These are phyloP conservation scores for Cladorhizidae sp. DNA, from an alignment of 37 sponge, comb jelly and placozoan species.

Conservation along the genomic window DNA sequence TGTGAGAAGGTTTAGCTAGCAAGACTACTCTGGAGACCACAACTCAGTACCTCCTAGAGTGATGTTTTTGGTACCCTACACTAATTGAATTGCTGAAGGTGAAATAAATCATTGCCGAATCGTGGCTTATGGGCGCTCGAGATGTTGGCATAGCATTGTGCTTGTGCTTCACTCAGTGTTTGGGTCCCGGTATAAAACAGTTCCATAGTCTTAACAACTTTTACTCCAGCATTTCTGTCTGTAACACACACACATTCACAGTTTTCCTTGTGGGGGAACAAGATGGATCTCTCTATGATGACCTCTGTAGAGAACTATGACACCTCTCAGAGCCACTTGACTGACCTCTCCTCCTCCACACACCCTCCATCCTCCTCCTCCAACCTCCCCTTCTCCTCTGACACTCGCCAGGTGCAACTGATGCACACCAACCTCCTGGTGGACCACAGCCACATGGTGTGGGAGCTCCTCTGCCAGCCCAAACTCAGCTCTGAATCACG, in stretches of 20 bases:
- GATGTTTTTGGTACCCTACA: no score
- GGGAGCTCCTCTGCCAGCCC: slow-evolving; percentile 51
- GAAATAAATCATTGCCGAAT: no score
- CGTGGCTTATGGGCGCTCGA: no score
- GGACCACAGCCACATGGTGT: slow-evolving; percentile 62
- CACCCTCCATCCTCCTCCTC: background rate
- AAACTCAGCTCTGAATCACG: slow-evolving; percentile 3
- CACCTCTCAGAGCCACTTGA: background rate
- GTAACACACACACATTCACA: slow-evolving; percentile 25
- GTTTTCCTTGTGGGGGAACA: slow-evolving; percentile 98
- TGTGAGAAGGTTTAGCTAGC: no score
- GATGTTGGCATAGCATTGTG: no score
- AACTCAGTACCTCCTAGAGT: no score
- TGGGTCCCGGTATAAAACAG: no score
- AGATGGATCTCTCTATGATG: slow-evolving; percentile 92
- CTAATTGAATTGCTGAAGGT: no score
- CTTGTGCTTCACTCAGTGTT: no score
- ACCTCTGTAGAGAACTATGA: slow-evolving; percentile 72
- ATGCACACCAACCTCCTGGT: slow-evolving; percentile 69
- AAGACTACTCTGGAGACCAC: no score
- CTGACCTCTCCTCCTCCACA: background rate
- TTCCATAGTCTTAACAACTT: no score
- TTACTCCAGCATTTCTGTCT: background rate
- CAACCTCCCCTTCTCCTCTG: background rate
- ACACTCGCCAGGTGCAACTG: slow-evolving; percentile 14